phyloP scores from a whole-genome alignment of 2,797 vertebrate genomes.

The Cossypha dichroa region DNA sequence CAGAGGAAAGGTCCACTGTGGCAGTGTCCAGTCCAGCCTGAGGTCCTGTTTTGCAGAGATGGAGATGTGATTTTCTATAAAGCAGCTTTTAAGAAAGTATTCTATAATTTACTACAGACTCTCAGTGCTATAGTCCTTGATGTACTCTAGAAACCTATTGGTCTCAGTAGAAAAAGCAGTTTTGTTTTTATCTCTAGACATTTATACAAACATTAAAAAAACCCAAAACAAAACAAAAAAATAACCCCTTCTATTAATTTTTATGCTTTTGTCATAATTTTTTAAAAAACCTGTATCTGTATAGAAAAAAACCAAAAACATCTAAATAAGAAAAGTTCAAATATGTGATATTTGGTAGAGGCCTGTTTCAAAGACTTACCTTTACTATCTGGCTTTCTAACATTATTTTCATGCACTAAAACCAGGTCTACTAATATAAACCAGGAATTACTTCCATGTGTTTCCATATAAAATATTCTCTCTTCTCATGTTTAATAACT shows the following conservation, averaged over 20 bases:
- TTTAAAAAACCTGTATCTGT: neutral
- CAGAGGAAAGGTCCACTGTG: neutral
- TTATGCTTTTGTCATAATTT: neutral
- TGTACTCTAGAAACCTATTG: neutral
- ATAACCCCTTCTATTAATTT: neutral
- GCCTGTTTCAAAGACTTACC: neutral
- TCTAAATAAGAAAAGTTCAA: neutral
- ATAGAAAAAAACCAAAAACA: neutral
- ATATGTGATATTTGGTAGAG: neutral
- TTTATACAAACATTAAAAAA: neutral
- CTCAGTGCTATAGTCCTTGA: neutral
- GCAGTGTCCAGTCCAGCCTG: neutral
- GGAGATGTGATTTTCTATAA: neutral
- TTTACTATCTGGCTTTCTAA: neutral
- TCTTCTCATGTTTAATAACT: neutral
- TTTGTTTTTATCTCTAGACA: neutral
- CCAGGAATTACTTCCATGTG: slow-evolving; percentile 4
- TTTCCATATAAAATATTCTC: neutral
- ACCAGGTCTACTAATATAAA: neutral
- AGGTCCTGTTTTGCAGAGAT: neutral
- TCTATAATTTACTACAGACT: neutral
- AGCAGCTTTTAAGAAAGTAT: neutral
- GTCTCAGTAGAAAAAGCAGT: neutral
- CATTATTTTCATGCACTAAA: neutral
- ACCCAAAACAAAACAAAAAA: neutral